phyloP scores from a whole-genome alignment of 2,113 vertebrate species.

The Fulmarus glacialis region DNA sequence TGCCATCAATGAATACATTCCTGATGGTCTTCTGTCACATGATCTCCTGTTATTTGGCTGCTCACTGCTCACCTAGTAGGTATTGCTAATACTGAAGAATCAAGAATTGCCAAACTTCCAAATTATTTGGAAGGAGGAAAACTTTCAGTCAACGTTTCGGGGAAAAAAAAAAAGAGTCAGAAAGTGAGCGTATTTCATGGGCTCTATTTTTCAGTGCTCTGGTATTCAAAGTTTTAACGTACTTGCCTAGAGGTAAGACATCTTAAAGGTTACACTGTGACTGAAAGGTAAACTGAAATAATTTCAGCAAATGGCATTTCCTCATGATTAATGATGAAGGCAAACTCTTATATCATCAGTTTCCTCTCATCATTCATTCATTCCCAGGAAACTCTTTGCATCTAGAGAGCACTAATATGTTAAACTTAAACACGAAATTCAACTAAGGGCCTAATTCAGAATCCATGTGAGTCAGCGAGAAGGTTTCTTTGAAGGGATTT shows the following conservation, averaged over 20 bases:
- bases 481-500: not conserved
- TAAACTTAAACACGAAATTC: not conserved
- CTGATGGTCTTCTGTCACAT: not conserved
- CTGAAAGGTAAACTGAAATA: not conserved
- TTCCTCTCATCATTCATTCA: not conserved
- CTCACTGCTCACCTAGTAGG: not conserved
- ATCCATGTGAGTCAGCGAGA: not conserved
- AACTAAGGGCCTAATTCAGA: not conserved
- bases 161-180: not conserved
- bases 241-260: not conserved
- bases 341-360: not conserved
- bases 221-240: not conserved
- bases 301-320: not conserved
- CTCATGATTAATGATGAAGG: not conserved
- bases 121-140: not conserved
- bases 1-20: not conserved
- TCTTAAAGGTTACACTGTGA: not conserved
- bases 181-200: not conserved
- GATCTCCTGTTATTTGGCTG: not conserved
- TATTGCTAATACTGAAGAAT: not conserved
- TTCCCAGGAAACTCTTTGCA: not conserved
- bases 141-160: rapidly evolving
- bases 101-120: not conserved
- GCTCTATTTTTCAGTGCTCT: not conserved
- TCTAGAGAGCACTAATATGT: not conserved